These are phyloP conservation scores for Saccostrea echinata DNA, from an alignment of 1,140 invertebrate genomes.

Conservation along the genomic window DNA sequence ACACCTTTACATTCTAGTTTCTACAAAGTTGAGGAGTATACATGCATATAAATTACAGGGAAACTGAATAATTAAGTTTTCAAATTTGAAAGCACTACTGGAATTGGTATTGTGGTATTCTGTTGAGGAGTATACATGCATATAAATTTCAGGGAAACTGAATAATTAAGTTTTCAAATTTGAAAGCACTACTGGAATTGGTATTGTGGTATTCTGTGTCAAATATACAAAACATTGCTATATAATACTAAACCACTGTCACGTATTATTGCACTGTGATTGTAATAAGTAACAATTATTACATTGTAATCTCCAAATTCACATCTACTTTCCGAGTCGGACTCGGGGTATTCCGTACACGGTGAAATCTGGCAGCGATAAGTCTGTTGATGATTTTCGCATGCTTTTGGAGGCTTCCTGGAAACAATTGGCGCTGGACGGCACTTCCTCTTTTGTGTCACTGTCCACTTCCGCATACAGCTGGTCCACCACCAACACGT, in stretches of 20 bases:
- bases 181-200: not conserved
- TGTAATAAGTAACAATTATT: not conserved
- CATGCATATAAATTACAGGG: too few relatives aligned
- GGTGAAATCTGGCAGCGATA: not conserved
- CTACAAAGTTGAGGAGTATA: too few relatives aligned
- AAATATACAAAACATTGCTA: not conserved
- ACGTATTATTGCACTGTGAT: not conserved
- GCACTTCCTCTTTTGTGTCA: not conserved
- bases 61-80: too few relatives aligned
- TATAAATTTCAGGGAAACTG: not conserved
- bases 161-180: not conserved
- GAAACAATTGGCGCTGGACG: not conserved
- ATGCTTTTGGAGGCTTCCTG: constrained; percentile 24
- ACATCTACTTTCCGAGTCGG: constrained; percentile 3
- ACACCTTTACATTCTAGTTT: too few relatives aligned
- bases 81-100: too few relatives aligned
- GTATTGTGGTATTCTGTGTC: not conserved
- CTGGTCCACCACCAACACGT: constrained; percentile 8
- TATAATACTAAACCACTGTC: not conserved
- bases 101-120: too few relatives aligned
- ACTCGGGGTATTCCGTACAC: constrained; percentile 27
- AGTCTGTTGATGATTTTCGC: not conserved
- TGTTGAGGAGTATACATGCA: too few relatives aligned
- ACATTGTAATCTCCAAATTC: not conserved
- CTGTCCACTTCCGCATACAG: constrained; percentile 6